These are phyloP conservation scores for Trypoxylus dichotomus DNA, from an alignment of 1,140 invertebrate species.

Conservation along the genomic window DNA sequence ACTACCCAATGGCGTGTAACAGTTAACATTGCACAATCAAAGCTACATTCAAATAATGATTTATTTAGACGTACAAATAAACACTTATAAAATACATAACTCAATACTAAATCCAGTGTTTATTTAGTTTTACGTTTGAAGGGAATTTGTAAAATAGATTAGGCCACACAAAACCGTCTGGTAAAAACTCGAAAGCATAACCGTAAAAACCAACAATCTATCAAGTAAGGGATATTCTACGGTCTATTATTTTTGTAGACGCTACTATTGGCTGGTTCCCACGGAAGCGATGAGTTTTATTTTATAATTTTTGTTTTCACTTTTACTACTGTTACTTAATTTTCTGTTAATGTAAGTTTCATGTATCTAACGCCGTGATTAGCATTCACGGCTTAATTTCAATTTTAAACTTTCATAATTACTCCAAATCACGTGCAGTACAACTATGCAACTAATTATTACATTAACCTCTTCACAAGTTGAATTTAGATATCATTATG, in stretches of 20 bases:
- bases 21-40: too few species aligned
- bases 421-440: neutral
- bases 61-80: neutral
- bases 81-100: neutral
- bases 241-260: conserved; percentile 29
- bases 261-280: conserved; percentile 20
- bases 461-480: neutral
- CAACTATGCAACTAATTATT: neutral
- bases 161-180: conserved; percentile 1
- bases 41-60: too few species aligned
- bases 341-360: conserved; percentile 17
- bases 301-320: conserved; percentile 6
- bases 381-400: neutral
- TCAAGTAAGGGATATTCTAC: conserved; percentile 26
- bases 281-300: conserved; percentile 30
- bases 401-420: neutral
- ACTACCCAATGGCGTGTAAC: too few species aligned
- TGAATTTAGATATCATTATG: neutral
- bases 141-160: neutral
- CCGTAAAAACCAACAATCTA: conserved; percentile 28
- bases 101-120: neutral
- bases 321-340: neutral
- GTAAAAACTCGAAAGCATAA: conserved; percentile 27
- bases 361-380: neutral
- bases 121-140: neutral